These are phyloP conservation scores for Marisa cornuarietis DNA, from an alignment of 1,140 invertebrate genomes.

Conservation along the genomic window DNA sequence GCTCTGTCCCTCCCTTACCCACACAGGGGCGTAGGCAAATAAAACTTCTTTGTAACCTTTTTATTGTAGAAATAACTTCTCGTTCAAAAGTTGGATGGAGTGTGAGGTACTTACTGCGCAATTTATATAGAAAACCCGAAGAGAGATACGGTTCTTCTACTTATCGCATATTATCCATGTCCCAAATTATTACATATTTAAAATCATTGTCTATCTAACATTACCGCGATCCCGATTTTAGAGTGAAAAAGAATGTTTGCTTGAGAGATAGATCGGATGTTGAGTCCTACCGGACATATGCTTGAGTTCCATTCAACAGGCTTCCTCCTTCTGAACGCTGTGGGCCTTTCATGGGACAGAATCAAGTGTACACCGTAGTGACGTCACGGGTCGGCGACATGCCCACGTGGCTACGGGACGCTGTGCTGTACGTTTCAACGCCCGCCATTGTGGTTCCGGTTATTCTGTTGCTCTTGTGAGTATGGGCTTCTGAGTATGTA, in stretches of 20 bases:
- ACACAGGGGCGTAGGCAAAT: background rate
- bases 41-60: no score
- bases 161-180: no score
- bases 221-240: no score
- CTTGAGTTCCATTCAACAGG: constrained; percentile 20
- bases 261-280: no score
- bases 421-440: constrained; percentile 35
- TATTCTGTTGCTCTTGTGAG: constrained; percentile 46
- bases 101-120: no score
- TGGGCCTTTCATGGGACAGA: constrained; percentile 47
- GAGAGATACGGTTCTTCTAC: background rate
- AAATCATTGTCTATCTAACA: no score
- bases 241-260: no score
- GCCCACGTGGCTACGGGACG: constrained; percentile 35
- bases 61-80: no score
- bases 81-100: no score
- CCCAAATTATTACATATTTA: no score
- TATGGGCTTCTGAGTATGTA: background rate
- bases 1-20: background rate
- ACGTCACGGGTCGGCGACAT: constrained; percentile 35
- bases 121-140: no score
- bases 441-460: constrained; percentile 45
- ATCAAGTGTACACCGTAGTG: constrained; percentile 39
- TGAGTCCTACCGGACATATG: no score
- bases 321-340: constrained; percentile 49